These are phyloP conservation scores for Selenia dentaria DNA, from an alignment of 2,888 invertebrate genomes.

Conservation along the genomic window DNA sequence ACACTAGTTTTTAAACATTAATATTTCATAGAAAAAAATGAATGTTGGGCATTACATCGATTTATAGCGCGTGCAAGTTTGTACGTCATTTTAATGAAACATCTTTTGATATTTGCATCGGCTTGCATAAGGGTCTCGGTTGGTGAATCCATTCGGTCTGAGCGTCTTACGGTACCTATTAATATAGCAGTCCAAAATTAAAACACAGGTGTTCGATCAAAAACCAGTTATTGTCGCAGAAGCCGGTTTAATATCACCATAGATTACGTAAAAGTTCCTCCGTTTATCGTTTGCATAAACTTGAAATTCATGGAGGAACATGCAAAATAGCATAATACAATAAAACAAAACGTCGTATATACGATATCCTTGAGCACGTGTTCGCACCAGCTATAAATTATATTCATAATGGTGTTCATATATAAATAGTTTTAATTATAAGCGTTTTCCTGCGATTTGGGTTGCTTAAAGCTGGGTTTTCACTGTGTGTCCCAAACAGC, in stretches of 20 bases:
- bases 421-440: not conserved
- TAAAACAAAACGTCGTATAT: slow-evolving; percentile 9
- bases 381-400: slow-evolving; percentile 10
- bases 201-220: slow-evolving; percentile 27
- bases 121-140: too few relatives aligned
- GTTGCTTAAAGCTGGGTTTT: too few relatives aligned
- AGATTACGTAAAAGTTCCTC: not conserved
- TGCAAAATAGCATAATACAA: slow-evolving; percentile 10
- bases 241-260: slow-evolving; percentile 17
- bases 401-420: not conserved
- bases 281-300: slow-evolving; percentile 22
- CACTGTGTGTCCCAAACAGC: too few relatives aligned
- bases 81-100: too few relatives aligned
- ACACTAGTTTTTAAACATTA: too few relatives aligned
- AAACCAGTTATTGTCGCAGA: slow-evolving; percentile 19
- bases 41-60: too few relatives aligned
- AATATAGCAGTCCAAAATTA: slow-evolving; percentile 12
- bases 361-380: slow-evolving; percentile 12
- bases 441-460: too few relatives aligned
- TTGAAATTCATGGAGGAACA: slow-evolving; percentile 18
- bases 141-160: too few relatives aligned
- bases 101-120: too few relatives aligned
- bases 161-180: not conserved
- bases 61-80: too few relatives aligned
- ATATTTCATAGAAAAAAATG: too few relatives aligned